A percentile compares a stretch with the other conserved stretches of the same genome.
These are phyloP conservation scores for Bombyx mori DNA, from an alignment of 1,140 invertebrate genomes.

Conservation along the genomic window DNA sequence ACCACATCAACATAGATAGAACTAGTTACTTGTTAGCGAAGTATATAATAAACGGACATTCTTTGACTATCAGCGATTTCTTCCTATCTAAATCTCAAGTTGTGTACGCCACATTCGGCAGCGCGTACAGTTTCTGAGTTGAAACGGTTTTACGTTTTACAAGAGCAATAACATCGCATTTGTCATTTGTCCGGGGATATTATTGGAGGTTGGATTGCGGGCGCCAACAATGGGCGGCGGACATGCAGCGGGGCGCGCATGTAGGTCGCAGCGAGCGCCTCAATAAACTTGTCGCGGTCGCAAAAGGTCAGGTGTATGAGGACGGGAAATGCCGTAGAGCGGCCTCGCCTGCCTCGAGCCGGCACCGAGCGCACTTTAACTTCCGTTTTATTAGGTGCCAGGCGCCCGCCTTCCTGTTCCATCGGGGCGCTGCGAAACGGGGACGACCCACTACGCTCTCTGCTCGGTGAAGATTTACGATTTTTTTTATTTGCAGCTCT, in stretches of 20 bases:
- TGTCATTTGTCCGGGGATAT: constrained; percentile 37
- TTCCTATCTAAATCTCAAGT: too few relatives aligned
- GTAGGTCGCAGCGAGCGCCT: constrained; percentile 60
- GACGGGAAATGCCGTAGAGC: constrained; percentile 57
- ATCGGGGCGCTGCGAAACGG: constrained; percentile 14
- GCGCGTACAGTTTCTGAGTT: too few relatives aligned
- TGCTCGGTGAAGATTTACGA: constrained; percentile 6
- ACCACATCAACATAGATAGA: too few relatives aligned
- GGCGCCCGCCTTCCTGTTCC: constrained; percentile 29
- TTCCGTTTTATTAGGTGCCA: constrained; percentile 49
- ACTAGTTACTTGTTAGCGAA: too few relatives aligned
- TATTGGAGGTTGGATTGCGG: constrained; percentile 47
- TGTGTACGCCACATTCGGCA: too few relatives aligned
- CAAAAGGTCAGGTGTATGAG: constrained; percentile 62
- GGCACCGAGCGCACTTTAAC: constrained; percentile 30
- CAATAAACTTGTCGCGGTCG: constrained; percentile 56
- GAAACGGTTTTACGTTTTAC: constrained; percentile 17
- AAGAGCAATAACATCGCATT: constrained; percentile 37
- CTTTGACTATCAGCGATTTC: too few relatives aligned
- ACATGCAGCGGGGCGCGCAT: constrained; percentile 20
- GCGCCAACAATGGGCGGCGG: constrained; percentile 33
- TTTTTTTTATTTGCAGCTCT: constrained; percentile 1
- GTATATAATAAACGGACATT: too few relatives aligned
- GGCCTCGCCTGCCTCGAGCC: constrained; percentile 25
- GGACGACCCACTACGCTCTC: constrained; percentile 1